Base-by-base conservation (phyloP, 2,113 vertebrate genomes). In the Neoarius graeffei region DNA sequence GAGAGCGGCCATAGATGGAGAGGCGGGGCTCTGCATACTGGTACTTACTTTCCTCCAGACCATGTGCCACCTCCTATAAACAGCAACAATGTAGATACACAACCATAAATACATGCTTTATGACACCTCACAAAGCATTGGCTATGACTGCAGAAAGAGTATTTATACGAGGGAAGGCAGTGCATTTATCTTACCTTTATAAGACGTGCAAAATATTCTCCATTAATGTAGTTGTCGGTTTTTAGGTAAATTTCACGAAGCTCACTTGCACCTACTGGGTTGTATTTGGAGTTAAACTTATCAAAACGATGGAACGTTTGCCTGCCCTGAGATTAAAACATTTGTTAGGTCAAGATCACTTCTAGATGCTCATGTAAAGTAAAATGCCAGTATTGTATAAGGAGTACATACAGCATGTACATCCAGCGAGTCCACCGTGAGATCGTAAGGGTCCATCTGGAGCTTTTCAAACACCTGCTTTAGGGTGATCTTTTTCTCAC, bases 251-350 rank as follows among this genome's bases (percentile, higher is more conserved):
- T 96, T 88, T 99, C 98, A 17, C 98, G 94, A 87, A 99, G 96
- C 87, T 99, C 98, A 48, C 97, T 99, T 90, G 98, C 98, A 89
- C 98, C 98, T 81, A 99, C 97, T 0, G 98, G 98, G 93, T 99
- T 99, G 94, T 99, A 99, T 89, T 99, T 99, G 76, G 98, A 97
- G 93, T 99, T 99, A 94, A 99, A 99, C 95, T 99, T 99, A 94
- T 99, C 98, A 91, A 99, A 99, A 14, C 98, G 96, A 91, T 99
- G 98, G 93, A 99, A 99, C 0, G 98, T 99, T 93, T 99, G 98
- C 83, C 98, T 97, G 57, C 97, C 98, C 98, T 99, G 86, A 19
- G 60, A 93, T 35, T 66, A 19, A 90, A n/a, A 30, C 50, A 6
- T 35, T 20, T 71, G 15, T 71, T 67, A 13, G 42, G 42, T 71